Base-by-base conservation (phyloP, 2,888 invertebrate genomes). In the Pyrrhosoma nymphula region DNA sequence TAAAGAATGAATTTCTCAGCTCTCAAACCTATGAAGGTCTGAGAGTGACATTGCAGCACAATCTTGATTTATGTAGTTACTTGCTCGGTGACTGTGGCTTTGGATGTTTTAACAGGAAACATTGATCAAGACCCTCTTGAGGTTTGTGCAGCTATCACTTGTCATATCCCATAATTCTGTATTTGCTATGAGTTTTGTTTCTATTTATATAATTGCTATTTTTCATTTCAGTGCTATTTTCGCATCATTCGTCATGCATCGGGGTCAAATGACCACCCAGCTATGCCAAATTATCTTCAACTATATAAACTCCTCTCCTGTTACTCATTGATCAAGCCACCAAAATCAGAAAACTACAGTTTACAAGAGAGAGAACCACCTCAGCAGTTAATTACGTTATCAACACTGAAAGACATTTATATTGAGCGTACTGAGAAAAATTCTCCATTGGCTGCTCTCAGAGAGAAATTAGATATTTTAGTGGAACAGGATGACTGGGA, bases 231-330 rank as follows among this genome's bases (percentile, higher is more conserved):
- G 96, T 95, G 95, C 4, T 96, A 96, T 95, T 96, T 96, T 95
- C 96, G 96, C 26, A 95, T 95, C 10, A 95, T 96, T 35, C 95
- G 96, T 18, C 96, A 96, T 95, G 95, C 96, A 55, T 95, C 95
- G 20, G 96, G 96, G 56, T 82, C 90, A 35, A 95, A 96, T 95
- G 96, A 96, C 56, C 96, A 96, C 82, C 96, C 96, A 8, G 95
- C 96, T 23, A 91, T 95, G 23, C 63, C 95, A 0, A 95, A 95
- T 1, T 96, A 96, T 55, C 35, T 95, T 30, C 96, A 96, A 63
- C 91, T 96, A 23, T 96, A 96, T 95, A 95, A 95, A 89, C 56
- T 96, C 93, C 95, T 96, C 0, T 95, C 95, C 2, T 26, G 95
- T 23, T 96, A 96, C 82, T 90, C 90, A 30, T 23, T 95, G 18